These are phyloP conservation scores for Benthosema pterotum DNA, from an alignment of 2,797 vertebrate species.

Conservation along the genomic window DNA sequence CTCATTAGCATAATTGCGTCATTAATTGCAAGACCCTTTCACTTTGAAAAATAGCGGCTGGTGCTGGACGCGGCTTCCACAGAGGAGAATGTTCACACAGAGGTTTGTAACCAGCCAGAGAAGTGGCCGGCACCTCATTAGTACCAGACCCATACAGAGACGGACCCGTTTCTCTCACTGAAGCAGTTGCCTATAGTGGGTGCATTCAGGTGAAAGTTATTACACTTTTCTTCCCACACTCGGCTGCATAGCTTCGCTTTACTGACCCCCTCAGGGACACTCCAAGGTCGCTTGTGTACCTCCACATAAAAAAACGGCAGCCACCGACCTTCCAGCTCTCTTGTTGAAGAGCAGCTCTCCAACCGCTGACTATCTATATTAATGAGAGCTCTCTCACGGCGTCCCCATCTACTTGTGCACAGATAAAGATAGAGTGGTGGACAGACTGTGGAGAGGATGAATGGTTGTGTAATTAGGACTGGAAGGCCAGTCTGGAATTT, in stretches of 20 bases:
- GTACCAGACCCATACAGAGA: conserved; percentile 60
- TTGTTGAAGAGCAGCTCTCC: conserved; percentile 60
- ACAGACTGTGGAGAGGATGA: conserved; percentile 64
- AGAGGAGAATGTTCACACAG: conserved; percentile 63
- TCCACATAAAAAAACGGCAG: conserved; percentile 41
- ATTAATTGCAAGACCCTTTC: conserved; percentile 78
- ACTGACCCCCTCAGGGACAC: conserved; percentile 62
- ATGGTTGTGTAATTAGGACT: conserved; percentile 71
- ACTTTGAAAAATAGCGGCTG: conserved; percentile 68
- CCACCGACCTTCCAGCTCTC: conserved; percentile 34
- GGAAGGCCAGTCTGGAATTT: conserved; percentile 59
- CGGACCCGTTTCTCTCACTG: conserved; percentile 61
- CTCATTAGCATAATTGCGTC: conserved; percentile 80
- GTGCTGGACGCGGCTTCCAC: conserved; percentile 57
- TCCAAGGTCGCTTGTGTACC: conserved; percentile 66
- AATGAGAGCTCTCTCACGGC: conserved; percentile 63
- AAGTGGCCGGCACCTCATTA: conserved; percentile 75
- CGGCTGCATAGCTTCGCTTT: conserved; percentile 66
- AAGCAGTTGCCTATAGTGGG: conserved; percentile 68
- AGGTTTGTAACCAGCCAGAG: conserved; percentile 56
- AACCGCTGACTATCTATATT: conserved; percentile 57
- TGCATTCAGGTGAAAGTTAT: conserved; percentile 78
- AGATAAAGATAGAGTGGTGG: conserved; percentile 37
- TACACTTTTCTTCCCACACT: conserved; percentile 79
- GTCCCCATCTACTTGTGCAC: conserved; percentile 53